A percentile compares a stretch with the other conserved stretches of the same genome.
Conservation (phyloP, 2,888 invertebrate species). For the Stenolophus ochropezus region DNA sequence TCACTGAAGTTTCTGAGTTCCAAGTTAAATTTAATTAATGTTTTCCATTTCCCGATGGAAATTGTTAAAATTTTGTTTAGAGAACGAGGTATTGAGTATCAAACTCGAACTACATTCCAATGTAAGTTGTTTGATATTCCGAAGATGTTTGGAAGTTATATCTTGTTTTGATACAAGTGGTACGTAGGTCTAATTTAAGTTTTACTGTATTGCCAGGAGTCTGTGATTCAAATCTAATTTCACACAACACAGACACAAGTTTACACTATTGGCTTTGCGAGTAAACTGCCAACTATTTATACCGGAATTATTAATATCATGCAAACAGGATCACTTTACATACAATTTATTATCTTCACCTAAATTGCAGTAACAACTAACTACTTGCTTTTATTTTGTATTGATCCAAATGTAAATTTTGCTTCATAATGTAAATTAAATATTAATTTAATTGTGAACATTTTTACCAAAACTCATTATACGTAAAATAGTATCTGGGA, state of each 20-base stretch:
- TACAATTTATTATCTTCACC: background rate
- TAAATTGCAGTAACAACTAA: background rate
- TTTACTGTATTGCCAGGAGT: slow-evolving; percentile 12
- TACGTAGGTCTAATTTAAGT: slow-evolving; percentile 13
- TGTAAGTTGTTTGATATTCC: slow-evolving; percentile 19
- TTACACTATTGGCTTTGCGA: background rate
- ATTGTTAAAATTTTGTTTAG: slow-evolving; percentile 9
- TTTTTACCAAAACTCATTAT: too few relatives aligned
- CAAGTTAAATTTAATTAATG: background rate
- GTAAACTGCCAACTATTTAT: background rate
- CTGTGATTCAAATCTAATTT: slow-evolving; percentile 25
- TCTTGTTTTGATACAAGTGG: slow-evolving; percentile 1
- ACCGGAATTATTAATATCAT: background rate
- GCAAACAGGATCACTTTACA: background rate
- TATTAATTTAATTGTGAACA: too few relatives aligned
- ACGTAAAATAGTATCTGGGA: too few relatives aligned
- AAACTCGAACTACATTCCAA: background rate
- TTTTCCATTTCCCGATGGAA: background rate
- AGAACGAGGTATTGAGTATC: slow-evolving; percentile 11
- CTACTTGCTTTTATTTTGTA: too few relatives aligned
- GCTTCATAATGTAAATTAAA: too few relatives aligned
- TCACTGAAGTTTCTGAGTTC: background rate
- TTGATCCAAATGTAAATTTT: too few relatives aligned
- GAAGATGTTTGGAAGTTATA: slow-evolving; percentile 18
- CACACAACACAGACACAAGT: slow-evolving; percentile 5